Percentiles rank a stretch among this genome's conserved stretches.
Conservation (phyloP, 2,797 vertebrate species). For the Sardinella longiceps region DNA sequence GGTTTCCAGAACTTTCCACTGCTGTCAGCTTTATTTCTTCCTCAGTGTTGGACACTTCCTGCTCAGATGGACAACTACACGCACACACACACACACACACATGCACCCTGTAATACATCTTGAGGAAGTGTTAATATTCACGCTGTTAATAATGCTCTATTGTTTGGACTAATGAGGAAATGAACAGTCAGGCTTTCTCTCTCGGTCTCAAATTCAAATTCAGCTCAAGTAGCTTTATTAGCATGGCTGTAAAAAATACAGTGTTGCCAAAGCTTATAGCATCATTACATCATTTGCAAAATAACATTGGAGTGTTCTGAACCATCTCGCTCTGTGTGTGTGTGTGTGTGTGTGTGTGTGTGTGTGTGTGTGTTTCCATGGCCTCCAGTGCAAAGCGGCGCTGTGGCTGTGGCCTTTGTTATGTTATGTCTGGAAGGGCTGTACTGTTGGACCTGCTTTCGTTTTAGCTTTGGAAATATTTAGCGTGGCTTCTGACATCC, state of each 20-base stretch:
- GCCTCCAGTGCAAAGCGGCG: neutral
- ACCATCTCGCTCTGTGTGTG: neutral
- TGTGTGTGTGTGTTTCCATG: neutral
- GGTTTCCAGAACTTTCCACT: constrained; percentile 5
- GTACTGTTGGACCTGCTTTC: constrained; percentile 11
- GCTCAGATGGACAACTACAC: neutral
- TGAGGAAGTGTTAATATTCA: neutral
- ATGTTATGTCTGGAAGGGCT: constrained; percentile 7
- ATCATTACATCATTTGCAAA: too few relatives aligned
- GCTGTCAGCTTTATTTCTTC: neutral
- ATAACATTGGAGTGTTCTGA: too few relatives aligned
- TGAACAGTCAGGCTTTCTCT: neutral
- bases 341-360: neutral
- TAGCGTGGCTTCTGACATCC: neutral
- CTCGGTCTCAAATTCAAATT: too few relatives aligned
- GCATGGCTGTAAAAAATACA: too few relatives aligned
- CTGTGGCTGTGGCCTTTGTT: neutral
- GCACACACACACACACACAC: neutral
- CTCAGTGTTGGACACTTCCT: neutral
- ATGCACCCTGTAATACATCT: neutral
- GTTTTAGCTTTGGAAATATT: neutral
- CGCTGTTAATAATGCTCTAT: neutral
- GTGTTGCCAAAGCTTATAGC: too few relatives aligned
- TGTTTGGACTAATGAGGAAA: neutral
- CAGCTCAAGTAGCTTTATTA: too few relatives aligned